phyloP scores from a whole-genome alignment of 2,888 invertebrate genomes.

The Chymomyza amoena region DNA sequence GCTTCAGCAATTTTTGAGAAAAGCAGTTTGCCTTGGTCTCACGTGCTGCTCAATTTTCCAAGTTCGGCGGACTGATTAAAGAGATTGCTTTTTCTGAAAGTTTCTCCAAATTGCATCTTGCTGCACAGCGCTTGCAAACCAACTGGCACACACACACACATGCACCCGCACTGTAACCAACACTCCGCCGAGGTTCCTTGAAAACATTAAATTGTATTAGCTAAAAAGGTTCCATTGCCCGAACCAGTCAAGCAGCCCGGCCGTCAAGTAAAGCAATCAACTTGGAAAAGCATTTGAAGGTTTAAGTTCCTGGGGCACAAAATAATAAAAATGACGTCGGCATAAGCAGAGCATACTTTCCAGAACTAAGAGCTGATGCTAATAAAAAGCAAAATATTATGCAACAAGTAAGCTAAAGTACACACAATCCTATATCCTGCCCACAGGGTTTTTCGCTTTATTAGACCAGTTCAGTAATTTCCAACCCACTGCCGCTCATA shows the following conservation, averaged over 20 bases:
- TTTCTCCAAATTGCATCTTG: neutral
- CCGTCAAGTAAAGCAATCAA: slow-evolving; percentile 55
- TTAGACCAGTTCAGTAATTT: slow-evolving; percentile 37
- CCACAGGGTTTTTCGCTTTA: slow-evolving; percentile 54
- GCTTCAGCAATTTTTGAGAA: slow-evolving; percentile 39
- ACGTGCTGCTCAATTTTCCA: neutral
- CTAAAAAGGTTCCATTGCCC: slow-evolving; percentile 1
- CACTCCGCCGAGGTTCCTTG: neutral
- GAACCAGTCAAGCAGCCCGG: neutral
- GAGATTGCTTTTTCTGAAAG: neutral
- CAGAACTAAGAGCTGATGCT: slow-evolving; percentile 21
- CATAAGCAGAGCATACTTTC: neutral
- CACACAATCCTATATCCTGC: slow-evolving; percentile 16
- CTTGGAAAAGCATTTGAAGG: slow-evolving; percentile 54
- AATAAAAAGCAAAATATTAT: slow-evolving; percentile 69
- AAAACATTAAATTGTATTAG: slow-evolving; percentile 12
- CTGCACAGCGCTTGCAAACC: neutral
- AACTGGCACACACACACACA: neutral
- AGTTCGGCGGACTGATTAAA: slow-evolving; percentile 1
- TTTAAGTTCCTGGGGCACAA: slow-evolving; percentile 28
- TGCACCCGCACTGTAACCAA: neutral
- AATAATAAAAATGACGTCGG: neutral
- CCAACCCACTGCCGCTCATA: slow-evolving; percentile 3
- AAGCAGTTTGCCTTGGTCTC: neutral
- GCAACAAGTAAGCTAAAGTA: slow-evolving; percentile 59